These are phyloP conservation scores for Onychomys torridus DNA, from an alignment of 2,797 vertebrate genomes.

Conservation along the genomic window DNA sequence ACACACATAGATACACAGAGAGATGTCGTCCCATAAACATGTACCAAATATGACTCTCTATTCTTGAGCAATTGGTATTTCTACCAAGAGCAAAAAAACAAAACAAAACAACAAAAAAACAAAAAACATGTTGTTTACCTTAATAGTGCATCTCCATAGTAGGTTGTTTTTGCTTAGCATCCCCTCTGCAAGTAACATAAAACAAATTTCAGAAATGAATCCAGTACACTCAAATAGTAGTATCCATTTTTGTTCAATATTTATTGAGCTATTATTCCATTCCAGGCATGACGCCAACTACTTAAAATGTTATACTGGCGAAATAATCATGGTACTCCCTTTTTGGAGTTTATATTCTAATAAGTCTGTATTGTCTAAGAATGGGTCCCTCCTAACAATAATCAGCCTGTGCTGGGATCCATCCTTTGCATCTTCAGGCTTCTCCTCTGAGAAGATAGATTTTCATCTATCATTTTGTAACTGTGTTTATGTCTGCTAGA, in stretches of 20 bases:
- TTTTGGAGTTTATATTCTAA: slow-evolving; percentile 9
- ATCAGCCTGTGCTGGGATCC: background rate
- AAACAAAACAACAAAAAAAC: too few species aligned
- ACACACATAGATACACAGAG: background rate
- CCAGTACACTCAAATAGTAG: background rate
- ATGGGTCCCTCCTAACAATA: background rate
- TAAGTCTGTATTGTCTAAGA: background rate
- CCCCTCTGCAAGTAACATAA: background rate
- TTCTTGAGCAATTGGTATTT: background rate
- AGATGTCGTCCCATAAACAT: background rate
- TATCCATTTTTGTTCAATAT: slow-evolving; percentile 12
- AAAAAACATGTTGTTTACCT: background rate
- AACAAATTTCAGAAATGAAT: slow-evolving; percentile 53
- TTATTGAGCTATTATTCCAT: slow-evolving; percentile 36
- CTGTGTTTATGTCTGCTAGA: background rate
- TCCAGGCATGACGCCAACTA: background rate
- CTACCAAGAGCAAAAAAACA: background rate
- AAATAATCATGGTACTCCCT: background rate
- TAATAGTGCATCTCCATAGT: too few species aligned
- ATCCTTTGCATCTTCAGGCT: background rate
- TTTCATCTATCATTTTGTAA: background rate
- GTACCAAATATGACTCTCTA: background rate
- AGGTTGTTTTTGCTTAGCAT: background rate
- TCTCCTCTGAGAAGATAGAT: background rate
- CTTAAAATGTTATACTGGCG: slow-evolving; percentile 46